Evolutionary conservation across 2,797 vertebrate genomes (phyloP).

Genomic region (Hippoglossus hippoglossus): DNA sequence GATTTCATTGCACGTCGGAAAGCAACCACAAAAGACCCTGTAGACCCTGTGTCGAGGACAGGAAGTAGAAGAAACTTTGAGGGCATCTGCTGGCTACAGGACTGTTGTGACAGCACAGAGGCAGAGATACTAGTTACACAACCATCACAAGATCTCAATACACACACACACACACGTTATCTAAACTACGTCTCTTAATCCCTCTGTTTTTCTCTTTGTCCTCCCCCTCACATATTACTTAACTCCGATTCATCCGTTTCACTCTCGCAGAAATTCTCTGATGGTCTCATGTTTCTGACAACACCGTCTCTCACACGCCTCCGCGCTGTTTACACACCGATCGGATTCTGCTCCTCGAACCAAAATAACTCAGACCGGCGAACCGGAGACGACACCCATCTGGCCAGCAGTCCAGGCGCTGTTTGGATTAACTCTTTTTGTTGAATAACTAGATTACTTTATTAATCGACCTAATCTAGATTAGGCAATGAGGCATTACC

Average conservation of each 20-base stretch:
- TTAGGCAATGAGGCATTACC: constrained; percentile 68
- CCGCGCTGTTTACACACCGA: constrained; percentile 38
- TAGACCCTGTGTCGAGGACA: constrained; percentile 8
- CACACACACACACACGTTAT: constrained; percentile 4
- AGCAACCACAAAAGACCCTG: too few species aligned
- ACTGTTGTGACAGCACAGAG: constrained; percentile 30
- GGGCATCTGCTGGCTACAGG: constrained; percentile 20
- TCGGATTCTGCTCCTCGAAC: constrained; percentile 45
- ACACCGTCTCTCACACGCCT: constrained; percentile 37
- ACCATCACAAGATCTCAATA: constrained; percentile 28
- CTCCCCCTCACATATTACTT: constrained; percentile 25
- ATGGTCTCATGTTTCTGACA: constrained; percentile 39
- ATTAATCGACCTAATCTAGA: constrained; percentile 74
- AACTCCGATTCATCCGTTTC: constrained; percentile 20
- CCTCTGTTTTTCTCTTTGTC: constrained; percentile 39
- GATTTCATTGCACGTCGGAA: too few species aligned
- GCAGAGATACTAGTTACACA: constrained; percentile 32
- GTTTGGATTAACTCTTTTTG: constrained; percentile 65
- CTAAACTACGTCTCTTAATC: constrained; percentile 27
- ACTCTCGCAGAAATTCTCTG: constrained; percentile 3
- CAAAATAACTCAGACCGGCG: constrained; percentile 45
- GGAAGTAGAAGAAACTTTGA: constrained; percentile 29
- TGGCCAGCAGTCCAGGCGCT: constrained; percentile 38
- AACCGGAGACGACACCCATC: constrained; percentile 22
- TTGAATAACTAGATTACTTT: constrained; percentile 71